A percentile compares a stretch with the other conserved stretches of the same genome.
Conservation (phyloP, 2,888 invertebrate species). For the Lasius platythorax region DNA sequence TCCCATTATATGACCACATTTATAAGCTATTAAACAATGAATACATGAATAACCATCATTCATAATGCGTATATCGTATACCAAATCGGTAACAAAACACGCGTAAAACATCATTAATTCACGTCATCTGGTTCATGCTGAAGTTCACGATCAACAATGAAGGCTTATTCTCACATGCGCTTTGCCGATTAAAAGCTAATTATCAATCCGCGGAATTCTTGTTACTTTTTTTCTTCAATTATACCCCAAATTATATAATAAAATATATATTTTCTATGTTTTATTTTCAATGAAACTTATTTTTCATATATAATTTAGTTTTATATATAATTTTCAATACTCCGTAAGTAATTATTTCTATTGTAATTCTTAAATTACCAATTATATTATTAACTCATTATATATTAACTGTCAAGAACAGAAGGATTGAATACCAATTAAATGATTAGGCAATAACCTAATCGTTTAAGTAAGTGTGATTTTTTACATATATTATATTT, state of each 20-base stretch:
- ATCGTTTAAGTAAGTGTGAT: too few relatives aligned
- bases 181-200: neutral
- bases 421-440: too few relatives aligned
- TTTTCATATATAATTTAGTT: neutral
- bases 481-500: too few relatives aligned
- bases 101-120: conserved; percentile 14
- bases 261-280: neutral
- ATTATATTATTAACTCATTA: neutral
- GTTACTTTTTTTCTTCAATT: neutral
- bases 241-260: neutral
- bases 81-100: neutral
- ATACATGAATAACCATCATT: neutral
- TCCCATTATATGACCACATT: neutral
- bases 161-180: neutral
- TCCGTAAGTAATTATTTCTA: neutral
- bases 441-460: too few relatives aligned
- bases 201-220: neutral
- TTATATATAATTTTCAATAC: neutral
- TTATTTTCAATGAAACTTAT: neutral
- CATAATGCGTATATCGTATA: neutral
- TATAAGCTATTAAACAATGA: conserved; percentile 1
- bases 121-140: neutral
- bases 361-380: neutral
- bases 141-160: conserved; percentile 14
- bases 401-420: too few relatives aligned